These are phyloP conservation scores for Lanistes nyassanus DNA, from an alignment of 1,140 invertebrate genomes.

Conservation along the genomic window DNA sequence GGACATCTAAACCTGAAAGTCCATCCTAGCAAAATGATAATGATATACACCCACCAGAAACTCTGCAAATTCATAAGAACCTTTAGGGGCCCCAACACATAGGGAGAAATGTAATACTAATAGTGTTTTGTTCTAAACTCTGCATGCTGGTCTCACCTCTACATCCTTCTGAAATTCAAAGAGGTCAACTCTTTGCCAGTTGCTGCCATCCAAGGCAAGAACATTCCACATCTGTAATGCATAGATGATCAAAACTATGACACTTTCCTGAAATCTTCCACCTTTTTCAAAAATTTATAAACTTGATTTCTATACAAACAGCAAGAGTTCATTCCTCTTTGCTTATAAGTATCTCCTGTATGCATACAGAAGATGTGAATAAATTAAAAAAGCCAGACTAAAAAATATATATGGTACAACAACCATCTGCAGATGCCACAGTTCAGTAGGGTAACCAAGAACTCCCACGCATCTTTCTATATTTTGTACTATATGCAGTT, in stretches of 20 bases:
- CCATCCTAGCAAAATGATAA: too few species aligned
- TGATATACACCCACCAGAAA: too few species aligned
- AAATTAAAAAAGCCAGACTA: too few species aligned
- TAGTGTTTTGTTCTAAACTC: background rate
- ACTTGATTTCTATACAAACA: background rate
- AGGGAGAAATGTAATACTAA: background rate
- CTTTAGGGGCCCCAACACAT: background rate
- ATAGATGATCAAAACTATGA: slow-evolving; percentile 18
- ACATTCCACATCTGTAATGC: slow-evolving; percentile 88
- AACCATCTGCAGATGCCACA: too few species aligned
- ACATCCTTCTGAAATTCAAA: slow-evolving; percentile 99
- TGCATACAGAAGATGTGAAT: too few species aligned
- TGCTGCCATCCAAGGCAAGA: slow-evolving; percentile 96
- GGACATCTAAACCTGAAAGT: too few species aligned
- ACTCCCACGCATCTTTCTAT: too few species aligned
- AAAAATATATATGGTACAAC: too few species aligned
- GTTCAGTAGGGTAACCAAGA: too few species aligned
- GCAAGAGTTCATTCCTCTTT: background rate
- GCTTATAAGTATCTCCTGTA: too few species aligned
- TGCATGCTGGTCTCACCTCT: slow-evolving; percentile 78
- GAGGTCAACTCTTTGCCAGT: slow-evolving; percentile 98
- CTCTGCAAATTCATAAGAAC: background rate
- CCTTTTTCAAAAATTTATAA: background rate
- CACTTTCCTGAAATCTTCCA: background rate
- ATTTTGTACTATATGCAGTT: too few species aligned